Conservation (phyloP, 1,140 invertebrate genomes). For the Phocides pigmalion region DNA sequence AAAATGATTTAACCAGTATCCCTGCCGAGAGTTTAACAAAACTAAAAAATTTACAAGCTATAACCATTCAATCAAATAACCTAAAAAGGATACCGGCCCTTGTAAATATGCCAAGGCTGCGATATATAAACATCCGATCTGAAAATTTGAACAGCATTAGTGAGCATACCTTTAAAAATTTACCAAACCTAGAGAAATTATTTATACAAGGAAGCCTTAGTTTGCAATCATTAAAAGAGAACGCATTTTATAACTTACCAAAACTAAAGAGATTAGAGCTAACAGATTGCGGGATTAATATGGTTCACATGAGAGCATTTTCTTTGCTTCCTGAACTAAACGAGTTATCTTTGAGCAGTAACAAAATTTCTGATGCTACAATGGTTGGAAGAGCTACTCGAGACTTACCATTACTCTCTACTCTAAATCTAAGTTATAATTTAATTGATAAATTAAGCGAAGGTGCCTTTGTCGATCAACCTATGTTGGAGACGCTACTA, state of each 20-base stretch:
- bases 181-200: constrained; percentile 90
- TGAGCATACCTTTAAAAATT: constrained; percentile 88
- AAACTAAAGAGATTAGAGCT: constrained; percentile 90
- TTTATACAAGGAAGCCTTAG: constrained; percentile 88
- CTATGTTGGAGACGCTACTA: constrained; percentile 87
- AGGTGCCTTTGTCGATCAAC: constrained; percentile 91
- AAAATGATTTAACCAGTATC: constrained; percentile 90
- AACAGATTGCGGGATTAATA: constrained; percentile 90
- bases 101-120: constrained; percentile 86
- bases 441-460: constrained; percentile 88
- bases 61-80: constrained; percentile 90
- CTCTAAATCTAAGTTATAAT: constrained; percentile 89
- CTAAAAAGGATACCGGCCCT: constrained; percentile 89
- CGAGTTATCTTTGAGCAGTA: constrained; percentile 88
- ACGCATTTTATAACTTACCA: constrained; percentile 89
- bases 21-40: constrained; percentile 91
- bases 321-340: constrained; percentile 88
- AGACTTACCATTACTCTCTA: constrained; percentile 89
- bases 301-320: constrained; percentile 91
- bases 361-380: constrained; percentile 89
- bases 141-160: constrained; percentile 88
- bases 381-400: constrained; percentile 90
- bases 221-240: constrained; percentile 88
- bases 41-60: constrained; percentile 90
- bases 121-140: constrained; percentile 89